A percentile compares a stretch with the other conserved stretches of the same genome.
Evolutionary conservation across 2,797 vertebrate species (phyloP).

Genomic region (Falco berigora): DNA sequence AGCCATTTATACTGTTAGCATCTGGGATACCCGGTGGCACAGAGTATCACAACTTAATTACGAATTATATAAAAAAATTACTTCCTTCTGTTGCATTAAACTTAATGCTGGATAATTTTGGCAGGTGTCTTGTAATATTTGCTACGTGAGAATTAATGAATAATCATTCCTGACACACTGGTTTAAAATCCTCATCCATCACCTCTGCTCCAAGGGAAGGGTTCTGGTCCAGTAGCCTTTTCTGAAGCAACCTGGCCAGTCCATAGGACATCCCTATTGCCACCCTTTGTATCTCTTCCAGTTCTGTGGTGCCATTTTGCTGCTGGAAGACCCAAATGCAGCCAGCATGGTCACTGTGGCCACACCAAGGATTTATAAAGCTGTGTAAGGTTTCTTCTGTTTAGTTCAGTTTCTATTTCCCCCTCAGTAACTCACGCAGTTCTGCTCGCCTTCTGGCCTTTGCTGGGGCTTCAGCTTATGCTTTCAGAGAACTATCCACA

Average conservation of each 20-base stretch:
- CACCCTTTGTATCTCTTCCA: not conserved
- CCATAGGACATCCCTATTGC: accelerated
- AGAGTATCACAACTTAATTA: not conserved
- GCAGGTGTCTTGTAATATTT: not conserved
- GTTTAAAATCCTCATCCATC: not conserved
- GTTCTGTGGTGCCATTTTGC: not conserved
- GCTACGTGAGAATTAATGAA: not conserved
- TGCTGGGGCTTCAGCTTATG: not conserved
- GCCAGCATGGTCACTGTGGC: not conserved
- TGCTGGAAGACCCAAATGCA: not conserved
- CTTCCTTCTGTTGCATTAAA: not conserved
- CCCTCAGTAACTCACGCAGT: not conserved
- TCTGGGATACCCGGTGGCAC: not conserved
- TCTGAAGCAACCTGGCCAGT: accelerated
- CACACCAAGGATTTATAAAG: not conserved
- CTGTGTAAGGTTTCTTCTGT: not conserved
- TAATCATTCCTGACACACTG: not conserved
- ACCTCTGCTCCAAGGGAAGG: not conserved
- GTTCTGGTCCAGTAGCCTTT: not conserved
- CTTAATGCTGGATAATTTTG: not conserved
- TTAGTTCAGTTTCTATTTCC: not conserved
- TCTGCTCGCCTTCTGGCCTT: not conserved
- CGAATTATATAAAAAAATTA: not conserved
- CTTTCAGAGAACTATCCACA: not conserved
- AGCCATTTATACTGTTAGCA: not conserved